Base-by-base conservation (phyloP, 2,113 vertebrate genomes). In the Sprattus sprattus region DNA sequence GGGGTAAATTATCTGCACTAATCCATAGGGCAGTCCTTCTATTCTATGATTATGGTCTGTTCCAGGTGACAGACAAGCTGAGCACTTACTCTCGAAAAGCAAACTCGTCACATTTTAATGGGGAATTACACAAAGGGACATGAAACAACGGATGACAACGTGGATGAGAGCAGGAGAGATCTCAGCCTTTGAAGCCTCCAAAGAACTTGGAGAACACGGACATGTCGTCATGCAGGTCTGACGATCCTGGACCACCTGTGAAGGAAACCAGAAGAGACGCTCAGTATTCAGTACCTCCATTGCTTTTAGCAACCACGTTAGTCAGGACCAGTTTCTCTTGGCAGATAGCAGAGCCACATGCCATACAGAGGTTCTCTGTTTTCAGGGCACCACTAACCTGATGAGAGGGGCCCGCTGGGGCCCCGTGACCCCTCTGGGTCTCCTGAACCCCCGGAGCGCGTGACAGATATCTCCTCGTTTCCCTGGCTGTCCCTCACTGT, bases 401-500 rank as follows among this genome's bases (percentile, higher is more conserved):
- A 84, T 44, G 18, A 7, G 2, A 81, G 11, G 0, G 91, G 88
- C 71, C 28, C 88, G 11, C 44, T 25, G 0, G 46, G 89, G n/a
- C 84, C 84, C 20, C 89, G 84, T 4, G 90, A 45, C 49, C 82
- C 89, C 25, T 90, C 89, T 11, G 8, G 52, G 67, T 75, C 86
- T 0, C 90, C 93, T 0, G 93, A 91, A 8, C 91, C 92, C 84
- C 94, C 93, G 0, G 92, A 92, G 1, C 87, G 95, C 0, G 93
- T 98, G 82, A 99, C 94, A 0, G 95, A 96, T 0, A 96, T 98
- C 89, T 97, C 95, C 71, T 92, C 91, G 11, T 87, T 95, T 25
- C 97, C 98, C 45, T 94, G 93, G 81, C 96, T 93, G 80, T 99
- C 97, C 89, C 94, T 92, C 82, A 98, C 94, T 0, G 96, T 98